Percentiles rank a stretch among this genome's conserved stretches.
These are phyloP conservation scores for Polydrusus tereticollis DNA, from an alignment of 2,888 invertebrate species.

Conservation along the genomic window DNA sequence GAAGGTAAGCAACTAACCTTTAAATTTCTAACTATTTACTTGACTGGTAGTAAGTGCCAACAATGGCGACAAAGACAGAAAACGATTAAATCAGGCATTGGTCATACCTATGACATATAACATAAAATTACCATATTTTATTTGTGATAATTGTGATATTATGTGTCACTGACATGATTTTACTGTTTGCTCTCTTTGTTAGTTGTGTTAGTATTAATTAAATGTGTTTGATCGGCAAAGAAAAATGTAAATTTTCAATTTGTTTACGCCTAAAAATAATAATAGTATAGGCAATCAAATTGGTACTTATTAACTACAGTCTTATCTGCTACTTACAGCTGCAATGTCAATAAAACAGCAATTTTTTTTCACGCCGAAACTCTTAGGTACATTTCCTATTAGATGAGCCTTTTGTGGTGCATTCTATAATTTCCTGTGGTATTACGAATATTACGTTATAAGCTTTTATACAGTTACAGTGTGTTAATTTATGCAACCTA, in stretches of 20 bases:
- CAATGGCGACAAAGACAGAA: neutral
- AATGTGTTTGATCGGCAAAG: neutral
- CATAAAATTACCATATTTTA: conserved; percentile 29
- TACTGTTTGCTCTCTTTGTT: conserved; percentile 14
- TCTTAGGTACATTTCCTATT: too few relatives aligned
- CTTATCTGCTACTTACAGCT: too few relatives aligned
- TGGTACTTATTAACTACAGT: too few relatives aligned
- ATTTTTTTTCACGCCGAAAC: too few relatives aligned
- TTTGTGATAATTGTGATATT: conserved; percentile 30
- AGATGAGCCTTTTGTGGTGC: too few relatives aligned
- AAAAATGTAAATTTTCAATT: neutral
- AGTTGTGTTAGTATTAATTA: conserved; percentile 15
- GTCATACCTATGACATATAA: too few relatives aligned
- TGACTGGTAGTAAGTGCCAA: conserved; percentile 13
- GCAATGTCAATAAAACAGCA: too few relatives aligned
- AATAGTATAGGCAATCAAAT: neutral
- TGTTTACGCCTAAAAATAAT: neutral
- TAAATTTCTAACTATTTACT: neutral
- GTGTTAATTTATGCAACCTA: too few relatives aligned
- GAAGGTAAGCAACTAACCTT: too few relatives aligned
- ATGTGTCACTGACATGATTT: conserved; percentile 38
- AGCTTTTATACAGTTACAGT: too few relatives aligned
- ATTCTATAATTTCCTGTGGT: too few relatives aligned
- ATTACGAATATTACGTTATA: too few relatives aligned
- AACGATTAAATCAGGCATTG: conserved; percentile 32